Percentiles rank a stretch among this genome's conserved stretches.
Evolutionary conservation across 2,113 vertebrate genomes (phyloP).

Genomic region (Crotalus viridis): DNA sequence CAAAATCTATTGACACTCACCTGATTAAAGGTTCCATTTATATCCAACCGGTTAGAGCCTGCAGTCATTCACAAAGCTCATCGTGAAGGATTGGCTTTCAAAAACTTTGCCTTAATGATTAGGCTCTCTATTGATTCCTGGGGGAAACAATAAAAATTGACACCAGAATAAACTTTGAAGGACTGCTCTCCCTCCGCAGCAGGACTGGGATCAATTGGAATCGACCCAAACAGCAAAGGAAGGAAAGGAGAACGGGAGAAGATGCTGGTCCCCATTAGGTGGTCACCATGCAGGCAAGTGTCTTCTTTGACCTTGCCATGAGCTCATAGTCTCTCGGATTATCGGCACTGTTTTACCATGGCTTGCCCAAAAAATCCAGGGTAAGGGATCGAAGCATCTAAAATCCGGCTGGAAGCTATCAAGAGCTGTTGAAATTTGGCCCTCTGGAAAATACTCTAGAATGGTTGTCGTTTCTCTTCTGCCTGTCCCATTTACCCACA

Average conservation of each 20-base stretch:
- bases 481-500: neutral
- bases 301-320: slow-evolving; percentile 35
- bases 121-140: slow-evolving; percentile 74
- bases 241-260: slow-evolving; percentile 30
- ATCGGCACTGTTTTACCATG: neutral
- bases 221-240: slow-evolving; percentile 59
- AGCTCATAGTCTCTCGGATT: slow-evolving; percentile 38
- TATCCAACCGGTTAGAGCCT: slow-evolving; percentile 66
- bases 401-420: neutral
- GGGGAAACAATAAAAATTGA: slow-evolving; percentile 82
- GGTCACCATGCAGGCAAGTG: slow-evolving; percentile 52
- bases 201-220: slow-evolving; percentile 72
- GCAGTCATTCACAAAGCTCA: slow-evolving; percentile 78
- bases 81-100: slow-evolving; percentile 75
- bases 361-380: neutral
- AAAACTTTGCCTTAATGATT: slow-evolving; percentile 82
- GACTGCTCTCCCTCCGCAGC: slow-evolving; percentile 69
- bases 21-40: slow-evolving; percentile 76
- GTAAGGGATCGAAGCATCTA: neutral
- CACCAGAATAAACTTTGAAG: slow-evolving; percentile 83
- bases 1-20: slow-evolving; percentile 67
- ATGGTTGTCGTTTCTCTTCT: neutral
- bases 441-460: neutral
- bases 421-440: neutral
- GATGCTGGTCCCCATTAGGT: slow-evolving; percentile 69